Evolutionary conservation across 2,888 invertebrate species (phyloP).

Genomic region (Tricholauxania praeusta): DNA sequence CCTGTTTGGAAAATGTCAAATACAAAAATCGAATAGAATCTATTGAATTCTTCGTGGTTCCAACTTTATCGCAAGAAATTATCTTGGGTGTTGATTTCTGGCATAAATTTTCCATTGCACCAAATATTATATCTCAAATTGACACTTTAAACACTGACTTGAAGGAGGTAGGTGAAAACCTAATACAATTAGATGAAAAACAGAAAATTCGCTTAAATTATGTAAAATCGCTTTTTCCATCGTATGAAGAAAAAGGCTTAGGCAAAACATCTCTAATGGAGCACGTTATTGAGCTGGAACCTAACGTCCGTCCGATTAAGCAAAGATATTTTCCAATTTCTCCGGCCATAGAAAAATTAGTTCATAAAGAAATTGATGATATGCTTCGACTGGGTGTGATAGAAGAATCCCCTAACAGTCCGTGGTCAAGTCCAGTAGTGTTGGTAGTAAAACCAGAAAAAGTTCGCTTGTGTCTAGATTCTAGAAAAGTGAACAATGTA

Average conservation of each 20-base stretch:
- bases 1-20: background rate
- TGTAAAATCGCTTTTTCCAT: background rate
- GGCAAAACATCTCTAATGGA: conserved; percentile 23
- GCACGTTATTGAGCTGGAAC: conserved; percentile 19
- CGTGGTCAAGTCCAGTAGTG: conserved; percentile 37
- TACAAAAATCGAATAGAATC: conserved; percentile 8
- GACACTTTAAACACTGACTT: background rate
- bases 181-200: background rate
- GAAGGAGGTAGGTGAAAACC: background rate
- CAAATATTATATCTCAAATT: conserved; percentile 18
- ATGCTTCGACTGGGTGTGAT: conserved; percentile 27
- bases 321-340: conserved; percentile 37
- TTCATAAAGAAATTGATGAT: background rate
- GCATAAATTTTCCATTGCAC: conserved; percentile 22
- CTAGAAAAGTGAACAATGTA: conserved; percentile 53
- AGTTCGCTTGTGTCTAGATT: conserved; percentile 53
- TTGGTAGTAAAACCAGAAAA: background rate
- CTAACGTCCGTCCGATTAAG: conserved; percentile 23
- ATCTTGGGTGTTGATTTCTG: conserved; percentile 31
- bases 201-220: background rate
- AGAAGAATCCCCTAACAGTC: conserved; percentile 30
- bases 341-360: conserved; percentile 14
- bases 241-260: conserved; percentile 4
- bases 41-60: conserved; percentile 25
- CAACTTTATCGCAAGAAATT: conserved; percentile 14